Percentiles rank a stretch among this genome's conserved stretches.
These are phyloP conservation scores for Crioceris asparagi DNA, from an alignment of 2,888 invertebrate species.

Conservation along the genomic window DNA sequence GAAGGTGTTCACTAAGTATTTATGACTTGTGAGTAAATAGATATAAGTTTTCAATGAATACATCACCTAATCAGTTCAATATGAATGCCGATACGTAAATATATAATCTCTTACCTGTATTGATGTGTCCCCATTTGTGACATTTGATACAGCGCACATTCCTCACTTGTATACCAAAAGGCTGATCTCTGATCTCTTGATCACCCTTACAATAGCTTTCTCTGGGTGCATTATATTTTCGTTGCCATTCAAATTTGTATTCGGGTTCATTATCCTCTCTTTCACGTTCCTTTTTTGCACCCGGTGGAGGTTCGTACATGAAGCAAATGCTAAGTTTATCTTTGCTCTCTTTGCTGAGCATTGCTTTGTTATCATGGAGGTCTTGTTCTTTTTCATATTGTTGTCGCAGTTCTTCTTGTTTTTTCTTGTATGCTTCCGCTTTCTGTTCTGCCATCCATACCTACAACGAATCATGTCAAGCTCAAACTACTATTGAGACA, in stretches of 20 bases:
- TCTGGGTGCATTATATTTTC: slow-evolving; percentile 97
- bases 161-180: slow-evolving; percentile 93
- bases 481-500: neutral
- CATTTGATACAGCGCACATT: slow-evolving; percentile 99
- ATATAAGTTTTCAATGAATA: too few species aligned
- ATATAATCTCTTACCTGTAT: slow-evolving; percentile 55
- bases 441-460: slow-evolving; percentile 99
- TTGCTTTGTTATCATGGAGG: slow-evolving; percentile 84
- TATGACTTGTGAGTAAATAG: too few species aligned
- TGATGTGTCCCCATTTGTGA: slow-evolving; percentile 98
- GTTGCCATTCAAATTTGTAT: slow-evolving; percentile 99
- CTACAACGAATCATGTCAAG: slow-evolving; percentile 38
- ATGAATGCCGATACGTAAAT: too few species aligned
- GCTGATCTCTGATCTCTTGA: slow-evolving; percentile 94
- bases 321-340: slow-evolving; percentile 97
- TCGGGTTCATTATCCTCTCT: slow-evolving; percentile 91
- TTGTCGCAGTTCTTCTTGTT: slow-evolving; percentile 89
- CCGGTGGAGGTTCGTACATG: slow-evolving; percentile 99
- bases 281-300: slow-evolving; percentile 84
- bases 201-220: slow-evolving; percentile 98
- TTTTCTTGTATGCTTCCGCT: slow-evolving; percentile 91
- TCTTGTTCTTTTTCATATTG: slow-evolving; percentile 99
- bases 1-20: too few species aligned
- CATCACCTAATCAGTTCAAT: neutral
- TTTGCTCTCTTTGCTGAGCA: slow-evolving; percentile 96